Evolutionary conservation across 2,113 vertebrate genomes (phyloP), one percentile per base, ranked within the genome.

Genomic region (Corythornis madagascariensis): DNA sequence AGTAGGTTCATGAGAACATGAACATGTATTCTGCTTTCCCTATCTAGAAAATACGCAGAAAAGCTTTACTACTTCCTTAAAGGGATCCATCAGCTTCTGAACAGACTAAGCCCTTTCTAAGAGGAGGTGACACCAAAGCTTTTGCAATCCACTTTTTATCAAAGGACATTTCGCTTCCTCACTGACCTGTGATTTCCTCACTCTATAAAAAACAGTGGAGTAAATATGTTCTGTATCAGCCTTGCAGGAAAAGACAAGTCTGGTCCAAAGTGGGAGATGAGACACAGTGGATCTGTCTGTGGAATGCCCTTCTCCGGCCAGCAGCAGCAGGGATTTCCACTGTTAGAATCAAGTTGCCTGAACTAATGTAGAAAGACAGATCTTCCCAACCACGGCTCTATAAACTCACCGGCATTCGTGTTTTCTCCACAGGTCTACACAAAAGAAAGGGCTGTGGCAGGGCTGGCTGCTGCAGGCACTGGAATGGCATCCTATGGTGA

Each of bases 351-450:
- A 87, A 83, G 45, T 48, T 85, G 33, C 14, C 56, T 77, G 40
- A 10, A 31, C 45, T 53, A 33, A 75, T 14, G 21, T 45, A 35
- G 56, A 80, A 60, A 80, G 42, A 85, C 42, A 61, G 31, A 83
- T 12, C 31, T 70, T 85, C 60, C 84, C 56, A 83, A 35, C 20
- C 35, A 60, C 16, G 33, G 65, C 45, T 42, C 12, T 18, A 24
- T 63, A 24, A 56, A 79, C 88, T 43, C 8, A 99, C 99, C 98
- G 98, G 98, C 99, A 99, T 95, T 99, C 98, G 4, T 99, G 98
- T 90, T 98, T 98, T 95, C 98, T 98, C 99, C 99, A 99, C 78
- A 99, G 96, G 91, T 99, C 98, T 35, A 98, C 86, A 28, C 99
- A 99, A 90, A 96, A 97, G 66, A 99, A 98, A 3, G 98, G 98